phyloP scores from a whole-genome alignment of 53 echinoderm and acorn worm genomes.

The Glandiceps talaboti region DNA sequence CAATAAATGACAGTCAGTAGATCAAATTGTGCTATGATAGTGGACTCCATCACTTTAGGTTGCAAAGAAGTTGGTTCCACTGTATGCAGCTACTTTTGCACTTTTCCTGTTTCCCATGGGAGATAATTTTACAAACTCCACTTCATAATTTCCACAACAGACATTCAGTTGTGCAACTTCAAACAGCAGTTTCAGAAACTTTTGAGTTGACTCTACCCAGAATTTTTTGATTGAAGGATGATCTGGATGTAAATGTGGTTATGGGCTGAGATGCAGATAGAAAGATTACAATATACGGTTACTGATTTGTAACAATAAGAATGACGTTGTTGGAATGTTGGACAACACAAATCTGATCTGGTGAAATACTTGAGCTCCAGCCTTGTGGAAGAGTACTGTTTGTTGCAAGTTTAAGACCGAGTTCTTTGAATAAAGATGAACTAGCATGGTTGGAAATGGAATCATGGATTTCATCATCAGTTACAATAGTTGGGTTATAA shows the following conservation, averaged over 20 bases:
- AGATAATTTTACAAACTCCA: neutral
- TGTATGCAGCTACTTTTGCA: neutral
- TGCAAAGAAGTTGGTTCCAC: neutral
- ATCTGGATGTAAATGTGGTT: neutral
- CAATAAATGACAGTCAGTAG: neutral
- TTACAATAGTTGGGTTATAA: neutral
- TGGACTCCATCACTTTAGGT: neutral
- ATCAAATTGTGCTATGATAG: neutral
- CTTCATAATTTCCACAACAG: neutral
- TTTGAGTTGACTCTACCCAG: neutral
- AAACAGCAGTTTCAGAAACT: neutral
- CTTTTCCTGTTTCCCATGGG: neutral
- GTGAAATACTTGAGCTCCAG: neutral
- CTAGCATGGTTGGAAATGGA: neutral
- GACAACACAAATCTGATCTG: neutral
- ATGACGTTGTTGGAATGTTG: neutral
- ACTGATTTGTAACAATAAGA: neutral
- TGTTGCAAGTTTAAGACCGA: neutral
- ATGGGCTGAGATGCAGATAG: neutral
- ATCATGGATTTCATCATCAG: neutral
- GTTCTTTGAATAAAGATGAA: neutral
- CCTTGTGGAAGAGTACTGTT: neutral
- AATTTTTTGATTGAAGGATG: neutral
- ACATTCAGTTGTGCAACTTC: neutral
- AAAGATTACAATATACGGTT: neutral